Conservation (phyloP, 2,888 invertebrate species). For the Mesorhabditis spiculigera region DNA sequence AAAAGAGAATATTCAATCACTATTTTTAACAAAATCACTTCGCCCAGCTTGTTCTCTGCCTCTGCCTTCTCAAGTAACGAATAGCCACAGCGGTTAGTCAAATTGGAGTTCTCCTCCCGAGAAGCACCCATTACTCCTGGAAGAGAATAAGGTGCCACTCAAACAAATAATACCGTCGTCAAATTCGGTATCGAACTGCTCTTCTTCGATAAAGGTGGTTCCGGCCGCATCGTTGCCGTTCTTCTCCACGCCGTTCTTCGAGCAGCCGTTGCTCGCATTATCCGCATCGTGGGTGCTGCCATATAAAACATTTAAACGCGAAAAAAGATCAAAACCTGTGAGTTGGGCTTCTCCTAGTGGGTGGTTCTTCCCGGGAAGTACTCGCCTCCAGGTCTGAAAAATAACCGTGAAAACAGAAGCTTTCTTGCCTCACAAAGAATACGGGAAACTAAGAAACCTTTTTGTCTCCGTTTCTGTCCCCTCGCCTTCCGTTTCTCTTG, state of each 20-base stretch:
- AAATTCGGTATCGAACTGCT: not conserved
- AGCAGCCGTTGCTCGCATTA: not conserved
- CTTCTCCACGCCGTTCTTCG: not conserved
- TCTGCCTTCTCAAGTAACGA: slow-evolving; percentile 1
- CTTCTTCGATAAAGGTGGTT: not conserved
- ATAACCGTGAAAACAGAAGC: too few species aligned
- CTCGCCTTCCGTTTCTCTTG: not conserved
- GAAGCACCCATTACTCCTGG: too few species aligned
- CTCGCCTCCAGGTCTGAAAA: not conserved
- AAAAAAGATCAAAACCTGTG: not conserved
- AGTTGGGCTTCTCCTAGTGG: slow-evolving; percentile 3
- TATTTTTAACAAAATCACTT: not conserved
- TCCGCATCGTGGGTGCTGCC: not conserved
- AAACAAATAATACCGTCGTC: not conserved
- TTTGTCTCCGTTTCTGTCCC: not conserved
- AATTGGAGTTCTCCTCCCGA: not conserved
- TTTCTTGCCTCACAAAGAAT: not conserved
- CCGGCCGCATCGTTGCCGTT: not conserved
- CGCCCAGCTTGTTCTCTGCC: not conserved
- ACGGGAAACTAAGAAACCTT: not conserved
- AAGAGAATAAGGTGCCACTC: too few species aligned
- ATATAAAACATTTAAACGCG: not conserved
- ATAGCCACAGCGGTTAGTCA: not conserved
- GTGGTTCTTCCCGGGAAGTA: slow-evolving; percentile 2
- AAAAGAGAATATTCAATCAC: not conserved